Base-by-base conservation (phyloP, 2,888 invertebrate species). In the Litoditis marina region DNA sequence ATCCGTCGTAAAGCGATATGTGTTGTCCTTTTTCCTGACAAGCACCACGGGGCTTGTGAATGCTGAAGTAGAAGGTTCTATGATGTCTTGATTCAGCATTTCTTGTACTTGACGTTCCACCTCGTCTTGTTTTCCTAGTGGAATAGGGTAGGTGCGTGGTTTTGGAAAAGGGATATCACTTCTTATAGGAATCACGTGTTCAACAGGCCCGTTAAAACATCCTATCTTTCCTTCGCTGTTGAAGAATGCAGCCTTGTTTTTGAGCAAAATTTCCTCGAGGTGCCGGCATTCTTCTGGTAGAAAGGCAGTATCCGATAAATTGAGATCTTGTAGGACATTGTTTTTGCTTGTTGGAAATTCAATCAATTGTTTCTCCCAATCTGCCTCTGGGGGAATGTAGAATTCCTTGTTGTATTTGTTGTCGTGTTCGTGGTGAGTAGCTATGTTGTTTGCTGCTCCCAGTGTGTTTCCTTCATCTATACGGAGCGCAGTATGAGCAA, bases 151-250 rank as follows among this genome's bases (percentile, higher is more conserved):
- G 4, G n/a, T 42, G 11, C 62, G 25, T 8, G 63, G 50, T 47
- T 55, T 56, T 1, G 62, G 65, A 22, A 62, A 39, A 2, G 42
- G 51, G 13, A 51, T 3, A n/a, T 62, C 63, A 0, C 27, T 3
- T 16, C 56, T 16, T 13, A 68, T 46, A 3, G 30, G 39, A 27
- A 68, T 68, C 2, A 2, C 19, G 50, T 68, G 68, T 27, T 63
- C 47, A 5, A 66, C 39, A 22, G 59, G 60, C 22, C 68, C 66
- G 2, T 19, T 60, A 58, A 63, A 68, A 1, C 28, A 6, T 46
- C 68, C 68, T 19, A 68, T 59, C 13, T 63, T 22, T 13, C 57
- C 58, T 19, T 68, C 66, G 13, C 60, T 60, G 46, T 65, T 66
- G 57, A 55, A 65, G 55, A 68, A 65, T 13, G 60, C 62, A 3